phyloP scores from a whole-genome alignment of 2,797 vertebrate species.

The Mionectes olivaceus region DNA sequence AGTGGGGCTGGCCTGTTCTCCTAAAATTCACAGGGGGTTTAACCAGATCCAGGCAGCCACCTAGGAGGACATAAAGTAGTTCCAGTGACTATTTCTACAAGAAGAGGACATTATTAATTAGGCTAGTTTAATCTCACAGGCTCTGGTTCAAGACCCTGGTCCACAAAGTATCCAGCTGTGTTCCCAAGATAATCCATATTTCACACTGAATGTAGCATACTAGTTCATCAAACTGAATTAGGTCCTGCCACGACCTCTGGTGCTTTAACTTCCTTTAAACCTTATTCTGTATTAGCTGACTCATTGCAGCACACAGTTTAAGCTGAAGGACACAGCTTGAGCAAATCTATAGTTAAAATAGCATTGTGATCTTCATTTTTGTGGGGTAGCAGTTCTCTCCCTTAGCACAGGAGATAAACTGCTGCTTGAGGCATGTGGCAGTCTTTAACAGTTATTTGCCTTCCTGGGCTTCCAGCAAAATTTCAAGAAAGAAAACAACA shows the following conservation, averaged over 20 bases:
- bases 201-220: not conserved
- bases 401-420: not conserved
- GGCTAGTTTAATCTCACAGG: not conserved
- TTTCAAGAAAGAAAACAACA: not conserved
- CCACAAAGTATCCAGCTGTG: not conserved
- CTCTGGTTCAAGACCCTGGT: not conserved
- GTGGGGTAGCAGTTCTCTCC: not conserved
- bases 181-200: not conserved
- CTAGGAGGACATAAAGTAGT: not conserved
- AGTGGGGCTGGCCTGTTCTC: not conserved
- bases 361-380: not conserved
- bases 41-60: not conserved
- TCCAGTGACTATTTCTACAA: not conserved
- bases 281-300: not conserved
- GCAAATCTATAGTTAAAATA: not conserved
- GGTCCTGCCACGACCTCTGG: not conserved
- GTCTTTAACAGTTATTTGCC: not conserved
- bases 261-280: not conserved
- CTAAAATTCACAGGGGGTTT: not conserved
- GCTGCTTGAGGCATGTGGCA: not conserved
- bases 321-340: not conserved
- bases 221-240: not conserved
- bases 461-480: not conserved
- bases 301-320: not conserved
- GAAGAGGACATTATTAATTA: not conserved